phyloP scores from a whole-genome alignment of 2,888 invertebrate genomes.

The Diploptera punctata region DNA sequence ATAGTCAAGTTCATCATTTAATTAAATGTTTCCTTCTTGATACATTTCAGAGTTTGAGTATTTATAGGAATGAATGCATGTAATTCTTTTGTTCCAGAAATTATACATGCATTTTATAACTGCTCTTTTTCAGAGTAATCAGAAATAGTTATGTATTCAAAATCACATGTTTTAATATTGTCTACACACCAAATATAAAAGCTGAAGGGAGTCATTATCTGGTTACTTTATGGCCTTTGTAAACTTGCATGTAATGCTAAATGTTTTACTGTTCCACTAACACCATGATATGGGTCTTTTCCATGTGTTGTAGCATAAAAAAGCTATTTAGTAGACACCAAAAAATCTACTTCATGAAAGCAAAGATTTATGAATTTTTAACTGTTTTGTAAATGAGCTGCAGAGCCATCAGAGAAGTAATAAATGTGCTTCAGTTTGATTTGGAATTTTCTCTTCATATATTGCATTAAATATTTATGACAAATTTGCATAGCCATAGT shows the following conservation, averaged over 20 bases:
- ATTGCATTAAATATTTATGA: background rate
- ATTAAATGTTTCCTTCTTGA: no score
- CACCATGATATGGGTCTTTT: no score
- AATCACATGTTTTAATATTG: background rate
- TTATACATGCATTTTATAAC: background rate
- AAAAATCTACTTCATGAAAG: constrained; percentile 1
- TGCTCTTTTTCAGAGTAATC: background rate
- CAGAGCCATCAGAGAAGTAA: constrained; percentile 10
- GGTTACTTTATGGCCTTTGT: background rate
- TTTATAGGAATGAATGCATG: background rate
- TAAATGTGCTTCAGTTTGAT: constrained; percentile 5
- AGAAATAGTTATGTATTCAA: no score
- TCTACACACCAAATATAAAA: constrained; percentile 1
- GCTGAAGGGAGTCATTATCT: background rate
- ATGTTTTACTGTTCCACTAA: no score
- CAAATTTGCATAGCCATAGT: background rate
- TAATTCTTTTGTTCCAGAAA: background rate
- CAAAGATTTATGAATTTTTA: background rate
- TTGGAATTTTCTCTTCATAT: no score
- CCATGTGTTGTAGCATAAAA: no score
- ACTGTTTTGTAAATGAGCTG: background rate
- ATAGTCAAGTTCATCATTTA: no score
- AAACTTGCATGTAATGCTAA: no score
- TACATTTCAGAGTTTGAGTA: no score
- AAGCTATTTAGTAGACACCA: constrained; percentile 13